Base-by-base conservation (phyloP, 2,113 vertebrate genomes). In the Aramus guarauna region DNA sequence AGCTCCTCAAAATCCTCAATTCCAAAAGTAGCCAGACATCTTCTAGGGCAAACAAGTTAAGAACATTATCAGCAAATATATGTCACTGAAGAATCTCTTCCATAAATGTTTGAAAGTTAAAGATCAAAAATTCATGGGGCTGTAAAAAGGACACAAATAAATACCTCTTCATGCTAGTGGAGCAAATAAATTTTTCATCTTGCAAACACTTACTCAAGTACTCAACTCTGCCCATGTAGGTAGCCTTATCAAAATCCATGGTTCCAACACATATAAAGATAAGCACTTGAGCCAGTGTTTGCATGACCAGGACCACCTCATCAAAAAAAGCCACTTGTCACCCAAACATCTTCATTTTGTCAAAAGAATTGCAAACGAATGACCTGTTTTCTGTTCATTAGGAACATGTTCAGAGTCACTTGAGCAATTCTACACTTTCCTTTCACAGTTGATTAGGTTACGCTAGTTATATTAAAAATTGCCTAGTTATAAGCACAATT, bases 41-140 rank as follows among this genome's bases (percentile, higher is more conserved):
- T 80, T 90, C n/a, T 45, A 93, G 20, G 0, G 23, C 68, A 95
- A 94, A 56, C 39, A 94, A 91, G 8, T 78, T 55, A 90, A 92
- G 41, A 84, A 52, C 48, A 69, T 86, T 83, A 92, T 53, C 15
- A 73, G 62, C 62, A 94, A 62, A 77, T 52, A 36, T 7, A n/a
- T 34, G 32, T 63, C 73, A 81, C 67, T 85, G 41, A 84, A 87
- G 16, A 93, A 59, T 72, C 72, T 77, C 27, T 67, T 94, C 73
- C 89, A 79, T 87, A 94, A 75, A 91, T 36, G 34, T 87, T 84
- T 94, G 63, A 85, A 95, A 94, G 56, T 45, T 92, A 87, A 85
- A 91, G 90, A 96, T 60, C 80, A 94, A 94, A 90, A 96, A 89
- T 81, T 94, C 63, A 86, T 32, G 6, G 24, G 24, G 34, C 66